phyloP scores from a whole-genome alignment of 1,140 invertebrate species.

The Gonioctena quinquepunctata region DNA sequence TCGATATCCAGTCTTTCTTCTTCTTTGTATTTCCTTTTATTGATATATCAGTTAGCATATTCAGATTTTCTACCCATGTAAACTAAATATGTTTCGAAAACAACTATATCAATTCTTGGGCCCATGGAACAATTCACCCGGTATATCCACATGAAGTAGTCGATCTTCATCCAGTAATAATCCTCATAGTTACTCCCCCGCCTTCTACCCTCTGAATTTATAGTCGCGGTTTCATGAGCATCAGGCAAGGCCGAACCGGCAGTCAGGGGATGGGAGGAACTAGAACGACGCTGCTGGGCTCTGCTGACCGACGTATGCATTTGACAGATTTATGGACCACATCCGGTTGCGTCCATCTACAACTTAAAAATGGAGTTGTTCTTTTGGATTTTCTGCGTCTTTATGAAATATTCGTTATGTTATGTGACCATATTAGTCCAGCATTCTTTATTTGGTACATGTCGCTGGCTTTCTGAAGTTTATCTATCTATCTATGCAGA shows the following conservation, averaged over 20 bases:
- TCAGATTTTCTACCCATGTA: no score
- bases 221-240: constrained; percentile 14
- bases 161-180: background rate
- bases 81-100: no score
- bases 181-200: background rate
- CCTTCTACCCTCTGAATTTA: background rate
- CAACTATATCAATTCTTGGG: background rate
- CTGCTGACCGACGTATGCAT: constrained; percentile 19
- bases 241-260: background rate
- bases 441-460: background rate
- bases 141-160: no score
- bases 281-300: background rate
- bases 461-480: no score
- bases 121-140: no score
- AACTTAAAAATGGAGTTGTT: constrained; percentile 15
- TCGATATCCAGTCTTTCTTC: no score
- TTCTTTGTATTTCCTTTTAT: no score
- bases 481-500: no score
- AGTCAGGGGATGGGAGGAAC: background rate
- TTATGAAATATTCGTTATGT: constrained; percentile 10
- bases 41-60: no score
- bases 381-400: background rate
- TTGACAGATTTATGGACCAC: constrained; percentile 20
- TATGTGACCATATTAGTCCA: background rate
- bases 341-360: constrained; percentile 9